Evolutionary conservation across 35 echinoderm and acorn worm genomes (phyloP).

Genomic region (Antedon bifida): DNA sequence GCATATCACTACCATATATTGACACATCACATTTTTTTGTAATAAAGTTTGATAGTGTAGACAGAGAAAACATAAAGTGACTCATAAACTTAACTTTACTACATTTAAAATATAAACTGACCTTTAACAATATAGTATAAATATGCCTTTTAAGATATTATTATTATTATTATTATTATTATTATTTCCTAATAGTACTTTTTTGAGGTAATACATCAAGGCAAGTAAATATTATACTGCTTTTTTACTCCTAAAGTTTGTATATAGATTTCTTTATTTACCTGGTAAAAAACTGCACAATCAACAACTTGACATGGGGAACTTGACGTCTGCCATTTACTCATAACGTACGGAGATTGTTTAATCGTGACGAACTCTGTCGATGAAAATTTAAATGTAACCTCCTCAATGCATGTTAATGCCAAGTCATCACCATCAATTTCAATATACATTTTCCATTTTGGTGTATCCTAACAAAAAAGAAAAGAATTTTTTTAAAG

Average conservation of each 20-base stretch:
- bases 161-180: too few relatives aligned
- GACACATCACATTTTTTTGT: too few relatives aligned
- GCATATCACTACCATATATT: too few relatives aligned
- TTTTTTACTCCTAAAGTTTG: too few relatives aligned
- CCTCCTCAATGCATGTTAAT: constrained; percentile 12
- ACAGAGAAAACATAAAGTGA: not conserved
- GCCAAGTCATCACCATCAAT: constrained; percentile 27
- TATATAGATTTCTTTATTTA: not conserved
- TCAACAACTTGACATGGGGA: not conserved
- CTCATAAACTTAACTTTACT: not conserved
- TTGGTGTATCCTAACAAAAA: constrained; percentile 15
- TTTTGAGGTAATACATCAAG: too few relatives aligned
- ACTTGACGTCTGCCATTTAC: constrained; percentile 7
- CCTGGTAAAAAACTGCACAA: constrained; percentile 28
- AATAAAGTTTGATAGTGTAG: too few relatives aligned
- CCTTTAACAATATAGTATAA: not conserved
- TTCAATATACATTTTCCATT: constrained; percentile 47
- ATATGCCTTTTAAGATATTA: too few relatives aligned
- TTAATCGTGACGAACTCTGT: not conserved
- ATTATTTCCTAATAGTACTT: too few relatives aligned
- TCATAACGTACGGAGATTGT: constrained; percentile 20
- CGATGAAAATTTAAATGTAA: constrained; percentile 5
- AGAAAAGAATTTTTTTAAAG: not conserved
- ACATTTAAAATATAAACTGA: not conserved
- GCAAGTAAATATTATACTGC: too few relatives aligned